phyloP scores from a whole-genome alignment of 2,888 invertebrate genomes.

The Hedychridium roseum region DNA sequence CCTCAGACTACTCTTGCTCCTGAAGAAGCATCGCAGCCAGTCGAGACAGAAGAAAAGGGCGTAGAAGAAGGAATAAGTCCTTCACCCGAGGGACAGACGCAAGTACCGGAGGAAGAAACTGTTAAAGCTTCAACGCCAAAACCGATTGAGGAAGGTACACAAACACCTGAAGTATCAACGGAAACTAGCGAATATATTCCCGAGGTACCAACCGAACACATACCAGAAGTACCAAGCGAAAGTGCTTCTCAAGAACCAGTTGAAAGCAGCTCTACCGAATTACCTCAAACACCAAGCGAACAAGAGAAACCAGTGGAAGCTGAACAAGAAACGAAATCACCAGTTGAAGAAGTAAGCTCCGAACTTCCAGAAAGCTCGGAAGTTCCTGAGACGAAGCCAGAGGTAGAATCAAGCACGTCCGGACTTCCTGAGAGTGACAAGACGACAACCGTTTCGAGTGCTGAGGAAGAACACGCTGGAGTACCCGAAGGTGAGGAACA shows the following conservation, averaged over 20 bases:
- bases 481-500: slow-evolving; percentile 13
- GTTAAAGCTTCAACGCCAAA: slow-evolving; percentile 9
- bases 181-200: slow-evolving; percentile 11
- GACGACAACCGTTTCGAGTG: no score
- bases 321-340: no score
- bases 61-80: not conserved
- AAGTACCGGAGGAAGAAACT: not conserved
- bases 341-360: no score
- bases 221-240: slow-evolving; percentile 27
- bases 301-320: slow-evolving; percentile 20
- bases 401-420: no score
- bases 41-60: not conserved
- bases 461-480: slow-evolving; percentile 15
- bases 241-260: no score
- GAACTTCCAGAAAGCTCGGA: no score
- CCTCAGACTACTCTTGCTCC: not conserved
- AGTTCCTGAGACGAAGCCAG: no score
- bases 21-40: slow-evolving; percentile 13
- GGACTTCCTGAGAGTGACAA: no score
- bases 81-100: not conserved
- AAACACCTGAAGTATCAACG: slow-evolving; percentile 10
- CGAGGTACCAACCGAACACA: slow-evolving; percentile 1
- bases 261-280: no score
- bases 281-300: no score
- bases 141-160: slow-evolving; percentile 15